A percentile compares a stretch with the other conserved stretches of the same genome.
Evolutionary conservation across 2,113 vertebrate genomes (phyloP).

Genomic region (Phylloscopus whistleri): DNA sequence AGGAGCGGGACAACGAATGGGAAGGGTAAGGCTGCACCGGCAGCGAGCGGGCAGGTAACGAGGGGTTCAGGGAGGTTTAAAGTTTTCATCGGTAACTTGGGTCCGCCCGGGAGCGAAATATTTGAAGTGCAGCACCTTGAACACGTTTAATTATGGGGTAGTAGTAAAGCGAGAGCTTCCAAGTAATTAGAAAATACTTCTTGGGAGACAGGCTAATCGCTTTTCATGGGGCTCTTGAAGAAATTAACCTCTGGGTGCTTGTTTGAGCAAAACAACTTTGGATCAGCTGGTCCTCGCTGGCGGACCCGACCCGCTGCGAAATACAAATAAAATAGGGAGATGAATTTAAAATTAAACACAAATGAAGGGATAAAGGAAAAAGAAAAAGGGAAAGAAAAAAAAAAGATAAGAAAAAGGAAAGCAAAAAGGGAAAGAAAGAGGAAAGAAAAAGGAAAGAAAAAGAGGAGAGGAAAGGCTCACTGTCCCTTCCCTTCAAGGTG

Average conservation of each 20-base stretch:
- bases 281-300: background rate
- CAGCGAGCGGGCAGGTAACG: background rate
- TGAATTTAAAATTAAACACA: background rate
- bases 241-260: conserved; percentile 52
- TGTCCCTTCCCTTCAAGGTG: background rate
- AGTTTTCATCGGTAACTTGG: background rate
- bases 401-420: background rate
- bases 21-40: background rate
- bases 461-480: background rate
- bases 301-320: background rate
- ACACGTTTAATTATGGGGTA: conserved; percentile 56
- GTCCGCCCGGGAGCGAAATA: conserved; percentile 41
- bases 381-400: background rate
- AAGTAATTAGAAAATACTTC: conserved; percentile 67
- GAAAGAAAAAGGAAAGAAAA: background rate
- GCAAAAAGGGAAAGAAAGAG: background rate
- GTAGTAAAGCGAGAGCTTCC: conserved; percentile 41
- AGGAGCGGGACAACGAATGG: conserved; percentile 21
- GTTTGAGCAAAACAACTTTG: conserved; percentile 47
- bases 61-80: background rate
- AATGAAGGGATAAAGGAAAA: background rate
- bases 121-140: conserved; percentile 44
- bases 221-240: conserved; percentile 54
- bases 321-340: background rate
- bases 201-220: conserved; percentile 62